A percentile compares a stretch with the other conserved stretches of the same genome.
phyloP scores from a whole-genome alignment of 2,797 vertebrate genomes.

The Aldrovandia affinis region DNA sequence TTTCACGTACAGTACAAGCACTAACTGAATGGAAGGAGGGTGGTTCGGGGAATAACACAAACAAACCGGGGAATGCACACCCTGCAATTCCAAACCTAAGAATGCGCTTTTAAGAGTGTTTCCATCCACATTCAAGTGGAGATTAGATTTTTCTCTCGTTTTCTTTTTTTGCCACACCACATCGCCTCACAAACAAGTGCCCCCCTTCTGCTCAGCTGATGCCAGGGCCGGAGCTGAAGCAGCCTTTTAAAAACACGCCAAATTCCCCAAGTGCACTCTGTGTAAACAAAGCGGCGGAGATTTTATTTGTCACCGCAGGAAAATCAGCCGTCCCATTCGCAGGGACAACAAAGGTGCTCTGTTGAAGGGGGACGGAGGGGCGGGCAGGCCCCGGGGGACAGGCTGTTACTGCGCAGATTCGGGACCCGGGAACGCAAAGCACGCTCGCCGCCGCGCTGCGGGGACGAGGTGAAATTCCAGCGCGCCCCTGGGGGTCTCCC shows the following conservation, averaged over 20 bases:
- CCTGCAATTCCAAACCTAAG: neutral
- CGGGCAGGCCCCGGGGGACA: constrained; percentile 60
- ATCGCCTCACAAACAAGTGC: neutral
- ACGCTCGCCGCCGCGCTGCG: constrained; percentile 73
- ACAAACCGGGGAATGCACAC: neutral
- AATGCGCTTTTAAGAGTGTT: neutral
- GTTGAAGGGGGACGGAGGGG: constrained; percentile 47
- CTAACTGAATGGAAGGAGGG: constrained; percentile 50
- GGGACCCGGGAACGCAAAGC: constrained; percentile 51
- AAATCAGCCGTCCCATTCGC: constrained; percentile 59
- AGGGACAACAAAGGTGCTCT: constrained; percentile 70
- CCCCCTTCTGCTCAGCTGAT: neutral
- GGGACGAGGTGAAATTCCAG: constrained; percentile 85
- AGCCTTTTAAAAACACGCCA: neutral
- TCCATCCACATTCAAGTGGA: neutral
- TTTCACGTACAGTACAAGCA: constrained; percentile 45
- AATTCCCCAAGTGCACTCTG: constrained; percentile 27
- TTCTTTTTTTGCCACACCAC: constrained; percentile 4
- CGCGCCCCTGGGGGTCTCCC: constrained; percentile 77
- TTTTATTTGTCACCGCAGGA: constrained; percentile 41
- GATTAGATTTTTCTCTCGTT: neutral
- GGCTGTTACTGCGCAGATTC: constrained; percentile 73
- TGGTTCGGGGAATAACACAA: constrained; percentile 32
- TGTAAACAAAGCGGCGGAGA: constrained; percentile 29
- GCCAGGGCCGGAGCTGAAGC: neutral